Evolutionary conservation across 2,113 vertebrate genomes (phyloP).

Genomic region (Neodon shergylaensis): DNA sequence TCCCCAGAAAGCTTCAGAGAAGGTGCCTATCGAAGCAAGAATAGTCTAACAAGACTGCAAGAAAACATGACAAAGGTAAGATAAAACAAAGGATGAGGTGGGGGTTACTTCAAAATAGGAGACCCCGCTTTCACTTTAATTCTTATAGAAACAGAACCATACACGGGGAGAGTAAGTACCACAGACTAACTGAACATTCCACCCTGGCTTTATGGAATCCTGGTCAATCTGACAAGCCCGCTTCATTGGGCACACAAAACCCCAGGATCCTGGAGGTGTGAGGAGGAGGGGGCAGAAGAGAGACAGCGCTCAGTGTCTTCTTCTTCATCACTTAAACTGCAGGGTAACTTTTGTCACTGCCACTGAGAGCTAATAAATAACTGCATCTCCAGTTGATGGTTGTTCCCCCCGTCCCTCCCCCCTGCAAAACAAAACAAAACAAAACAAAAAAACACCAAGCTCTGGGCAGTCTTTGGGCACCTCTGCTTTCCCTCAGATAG

Average conservation of each 20-base stretch:
- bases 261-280: not conserved
- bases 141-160: not conserved
- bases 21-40: rapidly evolving
- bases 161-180: not conserved
- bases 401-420: rapidly evolving
- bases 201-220: not conserved
- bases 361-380: not conserved
- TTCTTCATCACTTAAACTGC: not conserved
- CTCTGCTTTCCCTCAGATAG: not conserved
- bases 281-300: not conserved
- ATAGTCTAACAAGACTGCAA: not conserved
- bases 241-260: not conserved
- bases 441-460: not conserved
- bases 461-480: not conserved
- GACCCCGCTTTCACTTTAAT: not conserved
- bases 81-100: not conserved
- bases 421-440: no score
- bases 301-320: not conserved
- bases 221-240: not conserved
- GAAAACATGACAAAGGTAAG: not conserved
- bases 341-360: not conserved
- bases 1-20: not conserved
- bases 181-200: not conserved
- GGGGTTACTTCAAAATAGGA: slow-evolving; percentile 3
- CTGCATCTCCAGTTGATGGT: not conserved